A percentile compares a stretch with the other conserved stretches of the same genome.
Evolutionary conservation across 1,140 invertebrate genomes (phyloP).

Genomic region (Heliconius congener): DNA sequence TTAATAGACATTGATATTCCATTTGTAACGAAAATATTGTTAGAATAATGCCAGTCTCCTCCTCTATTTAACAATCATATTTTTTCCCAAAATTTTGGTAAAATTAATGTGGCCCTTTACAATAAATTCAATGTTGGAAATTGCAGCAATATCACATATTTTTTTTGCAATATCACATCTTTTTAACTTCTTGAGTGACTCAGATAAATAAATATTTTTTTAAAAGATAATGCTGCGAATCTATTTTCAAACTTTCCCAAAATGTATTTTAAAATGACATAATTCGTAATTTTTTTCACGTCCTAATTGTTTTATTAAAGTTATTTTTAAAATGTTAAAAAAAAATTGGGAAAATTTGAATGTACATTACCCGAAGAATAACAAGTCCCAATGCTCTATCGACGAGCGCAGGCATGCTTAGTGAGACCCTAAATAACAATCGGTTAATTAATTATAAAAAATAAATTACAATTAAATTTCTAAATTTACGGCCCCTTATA

Average conservation of each 20-base stretch:
- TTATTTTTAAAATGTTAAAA: background rate
- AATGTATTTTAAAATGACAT: too few species aligned
- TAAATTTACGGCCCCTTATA: background rate
- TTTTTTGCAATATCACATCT: too few species aligned
- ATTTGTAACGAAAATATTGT: background rate
- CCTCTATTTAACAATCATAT: conserved; percentile 36
- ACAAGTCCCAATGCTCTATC: conserved; percentile 33
- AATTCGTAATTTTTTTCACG: too few species aligned
- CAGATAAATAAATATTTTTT: background rate
- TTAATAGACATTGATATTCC: too few species aligned
- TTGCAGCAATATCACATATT: background rate
- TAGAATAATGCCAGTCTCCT: conserved; percentile 27
- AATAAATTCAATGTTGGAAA: conserved; percentile 31
- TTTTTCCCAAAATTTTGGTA: conserved; percentile 27
- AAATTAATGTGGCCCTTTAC: conserved; percentile 23
- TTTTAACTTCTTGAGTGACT: too few species aligned
- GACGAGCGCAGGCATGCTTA: conserved; percentile 42
- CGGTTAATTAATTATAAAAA: conserved; percentile 26
- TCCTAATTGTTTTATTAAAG: too few species aligned
- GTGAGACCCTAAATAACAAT: conserved; percentile 37
- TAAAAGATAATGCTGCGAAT: background rate
- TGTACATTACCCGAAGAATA: conserved; percentile 24
- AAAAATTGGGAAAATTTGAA: conserved; percentile 35
- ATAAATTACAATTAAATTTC: conserved; percentile 19
- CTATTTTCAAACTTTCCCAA: conserved; percentile 31